A percentile compares a stretch with the other conserved stretches of the same genome.
Conservation (phyloP, 2,797 vertebrate species). For the Tolypeutes matacus region DNA sequence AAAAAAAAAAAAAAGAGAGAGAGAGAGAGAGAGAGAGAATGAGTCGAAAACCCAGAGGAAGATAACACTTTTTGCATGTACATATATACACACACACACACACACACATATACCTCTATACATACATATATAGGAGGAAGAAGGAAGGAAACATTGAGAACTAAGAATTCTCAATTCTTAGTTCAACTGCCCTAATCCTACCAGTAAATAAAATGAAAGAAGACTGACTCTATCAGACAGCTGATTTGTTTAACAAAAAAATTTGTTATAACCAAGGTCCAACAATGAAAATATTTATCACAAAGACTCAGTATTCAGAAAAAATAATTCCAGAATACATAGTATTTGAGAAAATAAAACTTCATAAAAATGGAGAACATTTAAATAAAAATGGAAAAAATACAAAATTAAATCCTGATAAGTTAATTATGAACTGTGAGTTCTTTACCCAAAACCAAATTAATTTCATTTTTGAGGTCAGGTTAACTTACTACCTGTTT, state of each 20-base stretch:
- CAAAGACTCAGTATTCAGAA: not conserved
- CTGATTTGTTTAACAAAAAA: not conserved
- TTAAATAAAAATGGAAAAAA: slow-evolving; percentile 27
- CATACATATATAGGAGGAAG: not conserved
- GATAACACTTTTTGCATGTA: accelerated
- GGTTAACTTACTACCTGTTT: not conserved
- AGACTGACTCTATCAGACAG: not conserved
- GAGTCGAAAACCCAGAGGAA: slow-evolving; percentile 23
- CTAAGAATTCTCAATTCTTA: not conserved
- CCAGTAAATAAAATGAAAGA: not conserved
- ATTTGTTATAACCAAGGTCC: not conserved
- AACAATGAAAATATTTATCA: not conserved
- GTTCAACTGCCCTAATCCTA: not conserved
- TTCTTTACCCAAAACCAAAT: not conserved
- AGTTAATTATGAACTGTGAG: not conserved
- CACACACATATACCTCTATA: not conserved
- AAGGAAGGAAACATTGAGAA: not conserved
- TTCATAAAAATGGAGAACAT: not conserved
- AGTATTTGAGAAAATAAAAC: not conserved
- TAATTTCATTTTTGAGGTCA: not conserved
- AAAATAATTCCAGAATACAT: not conserved
- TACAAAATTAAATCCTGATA: not conserved
- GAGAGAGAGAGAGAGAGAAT: not conserved
- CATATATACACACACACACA: not conserved
- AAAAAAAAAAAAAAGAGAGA: slow-evolving; percentile 10